These are phyloP conservation scores for Steinernema hermaphroditum DNA, from an alignment of 2,888 invertebrate species.

Conservation along the genomic window DNA sequence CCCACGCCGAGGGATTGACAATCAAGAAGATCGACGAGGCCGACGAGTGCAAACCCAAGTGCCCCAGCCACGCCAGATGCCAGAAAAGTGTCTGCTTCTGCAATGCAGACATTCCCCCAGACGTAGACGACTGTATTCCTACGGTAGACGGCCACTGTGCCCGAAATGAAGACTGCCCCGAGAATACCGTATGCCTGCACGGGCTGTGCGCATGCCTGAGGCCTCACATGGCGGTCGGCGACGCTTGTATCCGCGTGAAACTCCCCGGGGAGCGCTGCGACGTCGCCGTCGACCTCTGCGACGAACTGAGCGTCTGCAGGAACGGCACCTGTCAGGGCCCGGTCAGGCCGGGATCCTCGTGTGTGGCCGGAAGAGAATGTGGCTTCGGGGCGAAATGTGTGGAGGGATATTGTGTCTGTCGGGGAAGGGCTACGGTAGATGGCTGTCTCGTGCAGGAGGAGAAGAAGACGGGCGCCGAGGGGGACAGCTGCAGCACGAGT, in stretches of 20 bases:
- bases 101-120: not conserved
- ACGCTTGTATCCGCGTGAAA: conserved; percentile 35
- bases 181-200: conserved; percentile 5
- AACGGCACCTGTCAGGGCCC: not conserved
- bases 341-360: conserved; percentile 7
- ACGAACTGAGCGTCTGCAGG: conserved; percentile 31
- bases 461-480: conserved; percentile 41
- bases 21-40: not conserved
- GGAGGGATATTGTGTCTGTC: conserved; percentile 45
- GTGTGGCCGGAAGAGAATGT: conserved; percentile 39
- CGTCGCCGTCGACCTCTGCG: conserved; percentile 30
- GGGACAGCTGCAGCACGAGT: conserved; percentile 42
- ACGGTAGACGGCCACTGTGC: not conserved
- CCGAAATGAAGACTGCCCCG: not conserved
- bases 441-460: conserved; percentile 44
- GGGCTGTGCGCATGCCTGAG: conserved; percentile 37
- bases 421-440: conserved; percentile 39
- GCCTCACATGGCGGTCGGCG: conserved; percentile 36
- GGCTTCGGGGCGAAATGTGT: conserved; percentile 45
- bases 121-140: not conserved
- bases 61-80: not conserved
- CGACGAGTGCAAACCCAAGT: not conserved
- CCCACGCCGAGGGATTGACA: not conserved
- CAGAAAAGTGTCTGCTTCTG: not conserved
- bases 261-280: not conserved